These are phyloP conservation scores for Dendrocincla tyrannina DNA, from an alignment of 2,797 vertebrate species.

Conservation along the genomic window DNA sequence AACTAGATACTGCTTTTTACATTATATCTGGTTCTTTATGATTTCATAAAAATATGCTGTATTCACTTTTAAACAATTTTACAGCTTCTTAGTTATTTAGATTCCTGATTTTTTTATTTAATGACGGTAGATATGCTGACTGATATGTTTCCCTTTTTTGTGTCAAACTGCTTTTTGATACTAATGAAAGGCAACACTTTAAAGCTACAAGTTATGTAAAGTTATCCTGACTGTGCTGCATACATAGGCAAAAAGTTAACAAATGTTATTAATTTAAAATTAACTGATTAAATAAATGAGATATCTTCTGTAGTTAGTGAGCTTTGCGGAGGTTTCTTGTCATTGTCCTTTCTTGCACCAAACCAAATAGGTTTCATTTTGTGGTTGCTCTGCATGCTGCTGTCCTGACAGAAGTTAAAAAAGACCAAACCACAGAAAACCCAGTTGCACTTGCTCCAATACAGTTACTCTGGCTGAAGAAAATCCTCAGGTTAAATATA, in stretches of 20 bases:
- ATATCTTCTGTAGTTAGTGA: slow-evolving; percentile 63
- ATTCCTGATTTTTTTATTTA: neutral
- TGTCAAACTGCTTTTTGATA: slow-evolving; percentile 22
- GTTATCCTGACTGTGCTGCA: slow-evolving; percentile 46
- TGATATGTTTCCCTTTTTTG: neutral
- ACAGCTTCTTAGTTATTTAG: slow-evolving; percentile 21
- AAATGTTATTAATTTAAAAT: slow-evolving; percentile 65
- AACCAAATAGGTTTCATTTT: neutral
- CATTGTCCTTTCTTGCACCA: neutral
- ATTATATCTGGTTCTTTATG: neutral
- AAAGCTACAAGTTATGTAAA: slow-evolving; percentile 31
- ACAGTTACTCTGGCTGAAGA: neutral
- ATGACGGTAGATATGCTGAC: slow-evolving; percentile 1
- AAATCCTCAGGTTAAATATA: neutral
- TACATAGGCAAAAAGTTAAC: slow-evolving; percentile 49
- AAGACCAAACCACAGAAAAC: neutral
- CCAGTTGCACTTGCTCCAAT: neutral
- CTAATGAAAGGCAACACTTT: slow-evolving; percentile 30
- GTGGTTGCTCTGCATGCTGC: neutral
- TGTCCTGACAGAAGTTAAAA: neutral
- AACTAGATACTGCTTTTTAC: neutral
- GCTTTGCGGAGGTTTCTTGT: slow-evolving; percentile 17
- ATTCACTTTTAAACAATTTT: neutral
- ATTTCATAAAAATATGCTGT: neutral
- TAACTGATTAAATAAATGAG: slow-evolving; percentile 58